Base-by-base conservation (phyloP, 1,140 invertebrate genomes). In the Stegodyphus dumicola region DNA sequence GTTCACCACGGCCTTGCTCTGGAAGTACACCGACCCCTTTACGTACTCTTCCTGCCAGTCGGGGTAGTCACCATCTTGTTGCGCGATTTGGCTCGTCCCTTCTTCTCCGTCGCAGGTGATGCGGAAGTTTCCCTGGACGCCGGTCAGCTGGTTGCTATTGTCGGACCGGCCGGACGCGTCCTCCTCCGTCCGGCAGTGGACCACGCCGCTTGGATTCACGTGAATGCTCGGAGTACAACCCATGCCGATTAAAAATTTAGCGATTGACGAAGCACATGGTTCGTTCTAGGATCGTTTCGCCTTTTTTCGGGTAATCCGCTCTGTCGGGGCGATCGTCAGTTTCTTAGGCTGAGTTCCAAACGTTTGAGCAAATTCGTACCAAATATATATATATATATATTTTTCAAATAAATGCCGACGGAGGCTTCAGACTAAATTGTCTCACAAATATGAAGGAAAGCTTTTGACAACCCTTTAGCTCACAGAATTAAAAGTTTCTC, bases 161-260 rank as follows among this genome's bases (percentile, higher is more conserved):
- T 54, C 64, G 60, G 49, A 51, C 2, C 70, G 60, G n/a, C 33
- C 64, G n/a, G 70, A 64, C 18, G 71, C 78, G n/a, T 65, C 76
- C 0, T 83, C 80, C 10, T 83, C 48, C 6, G 49, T 18, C 15
- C 76, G 51, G 10, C 80, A 83, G 18, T 48, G 71, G 10, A 83
- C 80, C 9, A 83, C 80, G 7, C 80, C 71, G 54, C 70, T 54
- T n/a, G 71, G 70, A n/a, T 83, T 64, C 6, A 83, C 80, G 11
- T 83, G 71, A 4, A 83, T 56, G 17, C 76, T 77, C 17, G 80
- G 80, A 51, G 80, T 83, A 49, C 80, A 83, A 11, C 80, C 80
- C 80, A 83, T 83, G 33, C 33, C 33, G 33, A 33, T 33, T 33
- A 33, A 33, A 33, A 33, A 33, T 33, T 33, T 33, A 33, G 33